Evolutionary conservation across 2,888 invertebrate species (phyloP), one percentile per base, ranked within the genome.

Genomic region (Ochropleura leucogaster): DNA sequence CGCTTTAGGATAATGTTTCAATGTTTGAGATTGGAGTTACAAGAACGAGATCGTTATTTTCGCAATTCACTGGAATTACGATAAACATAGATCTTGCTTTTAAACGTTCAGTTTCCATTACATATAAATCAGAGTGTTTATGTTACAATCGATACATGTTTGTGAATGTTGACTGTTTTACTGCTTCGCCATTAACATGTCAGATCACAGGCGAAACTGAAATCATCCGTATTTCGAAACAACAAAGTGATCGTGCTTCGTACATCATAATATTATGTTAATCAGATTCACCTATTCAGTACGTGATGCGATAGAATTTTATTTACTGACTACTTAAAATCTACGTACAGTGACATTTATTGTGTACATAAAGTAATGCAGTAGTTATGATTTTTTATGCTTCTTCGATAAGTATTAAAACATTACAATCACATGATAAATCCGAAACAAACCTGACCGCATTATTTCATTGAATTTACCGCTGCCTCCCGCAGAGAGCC

Each of bases 1-100:
- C 80, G 78, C 79, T 82, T 72, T 65, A 73, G 74, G 80, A 84
- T 85, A 81, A 84, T 74, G 77, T 86, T 86, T 79, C 79, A 83
- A 85, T 83, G 74, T 72, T 70, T 80, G 68, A 66, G 73, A 76
- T 79, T 79, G 72, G 59, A 84, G 44, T 72, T 47, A 64, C 74
- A 77, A 72, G 73, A 82, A 68, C 68, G 69, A 66, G 68, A 65
- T 72, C 44, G 59, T 70, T 85, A 74, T 63, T 80, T 75, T 77
- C 70, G 76, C 73, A 84, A 78, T 72, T 68, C 70, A 42, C 47
- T 63, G 63, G 46, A 55, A 68, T 69, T 65, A 57, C 66, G 68
- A 82, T 73, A 80, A 83, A 77, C 80, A 80, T 80, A 77, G 63
- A 85, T 79, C 71, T 79, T 74, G 64, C 40, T 57, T 70, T 75